Percentiles rank a stretch among this genome's conserved stretches.
These are phyloP conservation scores for Lanistes nyassanus DNA, from an alignment of 1,140 invertebrate species.

Conservation along the genomic window DNA sequence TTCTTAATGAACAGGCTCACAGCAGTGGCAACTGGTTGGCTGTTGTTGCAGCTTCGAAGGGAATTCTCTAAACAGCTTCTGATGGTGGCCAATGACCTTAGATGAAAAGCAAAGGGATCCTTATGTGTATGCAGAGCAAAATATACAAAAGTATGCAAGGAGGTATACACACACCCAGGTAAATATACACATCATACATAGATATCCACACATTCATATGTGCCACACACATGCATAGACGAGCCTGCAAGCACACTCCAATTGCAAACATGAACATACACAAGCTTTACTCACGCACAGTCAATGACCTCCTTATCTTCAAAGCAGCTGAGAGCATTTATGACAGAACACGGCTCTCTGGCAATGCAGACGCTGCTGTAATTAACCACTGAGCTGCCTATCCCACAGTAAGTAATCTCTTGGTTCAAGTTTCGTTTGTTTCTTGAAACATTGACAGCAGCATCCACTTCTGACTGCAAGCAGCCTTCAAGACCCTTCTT, in stretches of 20 bases:
- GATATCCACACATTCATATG: too few species aligned
- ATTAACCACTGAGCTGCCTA: neutral
- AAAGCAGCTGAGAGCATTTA: neutral
- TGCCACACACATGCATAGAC: too few species aligned
- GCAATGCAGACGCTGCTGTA: slow-evolving; percentile 9
- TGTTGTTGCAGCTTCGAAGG: too few species aligned
- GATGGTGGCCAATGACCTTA: too few species aligned
- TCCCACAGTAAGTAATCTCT: slow-evolving; percentile 4
- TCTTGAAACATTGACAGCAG: neutral
- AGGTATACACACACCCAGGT: neutral
- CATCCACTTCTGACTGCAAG: neutral
- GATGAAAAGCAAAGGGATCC: too few species aligned
- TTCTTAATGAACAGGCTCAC: too few species aligned
- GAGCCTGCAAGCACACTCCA: too few species aligned
- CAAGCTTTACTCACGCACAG: too few species aligned
- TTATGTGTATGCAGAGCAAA: neutral
- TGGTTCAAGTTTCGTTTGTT: neutral
- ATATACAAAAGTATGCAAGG: neutral
- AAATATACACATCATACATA: too few species aligned
- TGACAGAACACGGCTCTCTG: slow-evolving; percentile 2
- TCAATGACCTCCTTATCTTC: neutral
- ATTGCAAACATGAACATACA: too few species aligned
- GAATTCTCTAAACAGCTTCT: too few species aligned
- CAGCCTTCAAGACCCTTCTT: slow-evolving; percentile 5
- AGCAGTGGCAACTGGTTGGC: too few species aligned